Base-by-base conservation (phyloP, 2,888 invertebrate genomes). In the Chrysotoxum bicinctum region DNA sequence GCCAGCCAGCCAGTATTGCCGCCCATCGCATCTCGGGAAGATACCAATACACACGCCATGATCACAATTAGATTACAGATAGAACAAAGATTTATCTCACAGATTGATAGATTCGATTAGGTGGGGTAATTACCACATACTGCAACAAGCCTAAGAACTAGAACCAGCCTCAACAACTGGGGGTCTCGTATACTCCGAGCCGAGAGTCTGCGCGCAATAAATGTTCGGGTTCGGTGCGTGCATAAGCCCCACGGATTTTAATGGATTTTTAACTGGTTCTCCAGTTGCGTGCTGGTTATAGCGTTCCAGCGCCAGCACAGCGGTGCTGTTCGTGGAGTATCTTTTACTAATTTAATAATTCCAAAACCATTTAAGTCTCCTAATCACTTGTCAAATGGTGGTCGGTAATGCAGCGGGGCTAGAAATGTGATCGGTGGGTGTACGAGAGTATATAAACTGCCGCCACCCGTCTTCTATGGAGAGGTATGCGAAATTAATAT, bases 311-410 rank as follows among this genome's bases (percentile, higher is more conserved):
- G 19, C 16, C 30, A 56, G 37, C 58, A 16, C 58, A 35, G 30
- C 16, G 21, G 48, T 50, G 23, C 50, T 26, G 23, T 23, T 54
- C 52, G 45, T 78, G 14, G 78, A 43, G 73, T 78, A 78, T 82
- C 77, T 83, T 90, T 90, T 90, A 91, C 91, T 91, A 91, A 91
- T 91, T 91, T 91, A 91, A 91, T 91, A 91, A 91, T 91, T 91
- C 90, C 40, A 90, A 91, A 91, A 90, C 91, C 91, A 91, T 91
- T 91, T 91, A 91, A 91, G 83, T 90, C 91, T 90, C 90, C 91
- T 91, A 91, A 91, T 91, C 91, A 91, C 90, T 91, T 90, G 90
- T 89, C 88, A 88, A 78, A 83, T 83, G 43, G 43, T 23, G 37
- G 54, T 54, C 35, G 58, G 43, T 43, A 40, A 40, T 40, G n/a